These are phyloP conservation scores for Lucifuga dentata DNA, from an alignment of 2,113 vertebrate species.

Conservation along the genomic window DNA sequence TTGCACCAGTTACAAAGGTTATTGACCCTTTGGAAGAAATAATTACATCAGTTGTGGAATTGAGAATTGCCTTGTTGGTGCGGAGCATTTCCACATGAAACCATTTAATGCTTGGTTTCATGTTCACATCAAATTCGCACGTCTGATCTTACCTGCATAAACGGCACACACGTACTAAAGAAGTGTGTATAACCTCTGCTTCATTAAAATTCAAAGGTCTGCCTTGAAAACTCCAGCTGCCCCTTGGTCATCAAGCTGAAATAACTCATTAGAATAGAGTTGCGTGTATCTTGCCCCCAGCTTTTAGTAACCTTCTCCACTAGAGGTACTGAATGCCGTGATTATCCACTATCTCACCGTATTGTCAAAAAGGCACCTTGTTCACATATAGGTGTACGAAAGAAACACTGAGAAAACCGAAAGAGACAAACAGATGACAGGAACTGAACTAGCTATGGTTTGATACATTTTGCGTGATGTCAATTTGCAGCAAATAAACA, in stretches of 20 bases:
- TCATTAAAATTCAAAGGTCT: slow-evolving; percentile 78
- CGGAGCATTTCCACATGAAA: background rate
- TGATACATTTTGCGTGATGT: background rate
- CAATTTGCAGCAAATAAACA: slow-evolving; percentile 12
- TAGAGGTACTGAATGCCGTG: background rate
- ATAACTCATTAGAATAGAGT: slow-evolving; percentile 72
- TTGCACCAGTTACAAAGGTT: slow-evolving; percentile 7
- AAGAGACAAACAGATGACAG: slow-evolving; percentile 1
- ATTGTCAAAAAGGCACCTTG: slow-evolving; percentile 40
- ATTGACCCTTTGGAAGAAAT: slow-evolving; percentile 16
- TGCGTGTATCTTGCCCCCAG: slow-evolving; percentile 46
- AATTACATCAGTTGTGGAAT: background rate
- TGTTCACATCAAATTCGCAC: slow-evolving; percentile 4
- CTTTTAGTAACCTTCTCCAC: slow-evolving; percentile 62
- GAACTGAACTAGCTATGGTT: background rate
- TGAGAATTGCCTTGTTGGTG: background rate
- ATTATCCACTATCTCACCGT: slow-evolving; percentile 1
- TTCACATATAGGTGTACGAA: background rate
- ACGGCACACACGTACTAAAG: background rate
- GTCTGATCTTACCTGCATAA: slow-evolving; percentile 16
- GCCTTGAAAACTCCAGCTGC: slow-evolving; percentile 42
- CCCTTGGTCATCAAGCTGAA: slow-evolving; percentile 61
- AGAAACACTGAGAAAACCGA: background rate
- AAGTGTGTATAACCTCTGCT: slow-evolving; percentile 38
- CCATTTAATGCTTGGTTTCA: too few species aligned